These are phyloP conservation scores for Phalloptychus januarius DNA, from an alignment of 2,797 vertebrate species.

Conservation along the genomic window DNA sequence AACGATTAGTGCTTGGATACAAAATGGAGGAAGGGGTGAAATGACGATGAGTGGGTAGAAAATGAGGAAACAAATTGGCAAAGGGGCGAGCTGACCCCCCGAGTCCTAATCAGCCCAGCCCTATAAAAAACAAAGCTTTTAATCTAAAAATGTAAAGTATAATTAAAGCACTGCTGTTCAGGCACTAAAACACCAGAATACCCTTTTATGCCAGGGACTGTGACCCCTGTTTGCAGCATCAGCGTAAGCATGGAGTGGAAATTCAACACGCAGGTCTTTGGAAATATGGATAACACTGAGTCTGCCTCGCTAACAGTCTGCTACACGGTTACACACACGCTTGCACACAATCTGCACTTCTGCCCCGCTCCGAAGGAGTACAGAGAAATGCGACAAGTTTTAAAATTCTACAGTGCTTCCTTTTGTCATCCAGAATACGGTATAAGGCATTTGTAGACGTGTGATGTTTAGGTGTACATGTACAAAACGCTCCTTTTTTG, in stretches of 20 bases:
- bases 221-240: constrained; percentile 30
- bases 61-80: background rate
- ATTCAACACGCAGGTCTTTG: constrained; percentile 19
- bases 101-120: background rate
- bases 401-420: constrained; percentile 80
- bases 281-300: background rate
- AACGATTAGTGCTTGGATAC: background rate
- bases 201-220: background rate
- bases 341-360: constrained; percentile 47
- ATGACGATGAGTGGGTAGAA: background rate
- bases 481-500: background rate
- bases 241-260: constrained; percentile 12
- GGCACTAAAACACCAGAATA: constrained; percentile 4
- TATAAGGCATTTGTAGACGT: constrained; percentile 76
- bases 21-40: background rate
- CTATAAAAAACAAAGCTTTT: background rate
- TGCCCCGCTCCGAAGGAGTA: constrained; percentile 51
- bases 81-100: background rate
- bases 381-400: constrained; percentile 65
- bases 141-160: background rate
- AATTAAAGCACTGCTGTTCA: constrained; percentile 1
- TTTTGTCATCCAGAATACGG: constrained; percentile 79
- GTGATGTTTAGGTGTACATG: constrained; percentile 3
- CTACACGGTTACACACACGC: constrained; percentile 27
- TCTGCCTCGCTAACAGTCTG: background rate